Conservation (phyloP, 2,888 invertebrate species). For the Bombyx huttoni region DNA sequence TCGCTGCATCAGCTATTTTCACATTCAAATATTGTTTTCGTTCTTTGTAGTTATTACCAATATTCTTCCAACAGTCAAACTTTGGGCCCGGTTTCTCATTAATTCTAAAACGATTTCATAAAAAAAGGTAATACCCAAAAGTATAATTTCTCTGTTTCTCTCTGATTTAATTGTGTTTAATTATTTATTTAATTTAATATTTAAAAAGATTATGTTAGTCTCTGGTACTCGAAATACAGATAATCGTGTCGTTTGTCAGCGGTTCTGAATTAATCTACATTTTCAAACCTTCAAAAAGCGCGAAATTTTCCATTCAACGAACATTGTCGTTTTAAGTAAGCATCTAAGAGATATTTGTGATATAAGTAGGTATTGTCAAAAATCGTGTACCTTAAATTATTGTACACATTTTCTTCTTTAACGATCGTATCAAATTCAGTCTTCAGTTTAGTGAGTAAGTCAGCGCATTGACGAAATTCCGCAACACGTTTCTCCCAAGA, state of each 20-base stretch:
- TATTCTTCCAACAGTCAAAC: slow-evolving; percentile 20
- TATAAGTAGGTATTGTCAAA: no score
- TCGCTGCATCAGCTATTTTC: slow-evolving; percentile 22
- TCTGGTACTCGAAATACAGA: no score
- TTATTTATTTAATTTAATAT: no score
- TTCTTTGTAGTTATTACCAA: slow-evolving; percentile 16
- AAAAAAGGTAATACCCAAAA: not conserved
- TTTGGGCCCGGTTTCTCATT: slow-evolving; percentile 22
- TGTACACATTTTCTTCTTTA: slow-evolving; percentile 19
- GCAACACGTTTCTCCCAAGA: slow-evolving; percentile 27
- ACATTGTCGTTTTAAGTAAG: no score
- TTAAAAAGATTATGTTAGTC: no score
- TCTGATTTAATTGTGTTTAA: no score
- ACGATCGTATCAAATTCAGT: slow-evolving; percentile 17
- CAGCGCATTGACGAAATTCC: slow-evolving; percentile 28
- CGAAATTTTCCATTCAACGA: no score
- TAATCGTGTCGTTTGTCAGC: no score
- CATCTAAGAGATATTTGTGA: no score
- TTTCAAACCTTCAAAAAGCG: no score
- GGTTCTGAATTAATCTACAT: no score
- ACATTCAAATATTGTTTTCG: slow-evolving; percentile 18
- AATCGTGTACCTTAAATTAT: slow-evolving; percentile 16
- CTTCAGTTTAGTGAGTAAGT: slow-evolving; percentile 21
- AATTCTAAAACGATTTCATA: slow-evolving; percentile 13
- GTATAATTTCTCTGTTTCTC: no score